phyloP scores from a whole-genome alignment of 2,888 invertebrate genomes.

The Allolobophora icterica region DNA sequence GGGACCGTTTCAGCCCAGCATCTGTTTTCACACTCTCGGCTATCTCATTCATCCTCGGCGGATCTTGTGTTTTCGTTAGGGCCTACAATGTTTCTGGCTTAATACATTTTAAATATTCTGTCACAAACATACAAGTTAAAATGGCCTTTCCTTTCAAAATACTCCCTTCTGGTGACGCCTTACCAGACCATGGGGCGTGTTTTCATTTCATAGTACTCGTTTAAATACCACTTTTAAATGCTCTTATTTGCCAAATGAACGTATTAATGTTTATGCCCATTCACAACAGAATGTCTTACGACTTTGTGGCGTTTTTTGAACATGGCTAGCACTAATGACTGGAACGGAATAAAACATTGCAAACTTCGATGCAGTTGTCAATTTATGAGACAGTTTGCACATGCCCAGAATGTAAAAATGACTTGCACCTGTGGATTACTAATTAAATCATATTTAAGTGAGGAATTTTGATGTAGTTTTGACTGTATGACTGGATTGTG shows the following conservation, averaged over 20 bases:
- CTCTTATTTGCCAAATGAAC: neutral
- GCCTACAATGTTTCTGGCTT: neutral
- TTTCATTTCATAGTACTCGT: neutral
- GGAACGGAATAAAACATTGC: no score
- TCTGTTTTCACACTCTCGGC: neutral
- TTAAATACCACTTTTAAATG: neutral
- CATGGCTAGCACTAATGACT: no score
- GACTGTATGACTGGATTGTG: no score
- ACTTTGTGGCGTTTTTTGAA: no score
- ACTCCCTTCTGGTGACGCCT: neutral
- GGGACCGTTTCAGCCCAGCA: neutral
- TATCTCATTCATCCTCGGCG: neutral
- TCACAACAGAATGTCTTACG: neutral
- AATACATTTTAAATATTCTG: conserved; percentile 9
- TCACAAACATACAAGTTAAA: neutral
- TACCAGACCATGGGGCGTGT: neutral
- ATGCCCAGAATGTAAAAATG: no score
- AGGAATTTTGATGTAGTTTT: no score
- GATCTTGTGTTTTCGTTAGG: neutral
- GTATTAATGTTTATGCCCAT: neutral
- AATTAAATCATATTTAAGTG: no score
- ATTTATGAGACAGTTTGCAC: no score
- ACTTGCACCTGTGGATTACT: no score
- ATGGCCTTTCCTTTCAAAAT: neutral
- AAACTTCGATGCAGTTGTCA: no score